A percentile compares a stretch with the other conserved stretches of the same genome.
These are phyloP conservation scores for Aphelocoma californica DNA, from an alignment of 2,797 vertebrate species.

Conservation along the genomic window DNA sequence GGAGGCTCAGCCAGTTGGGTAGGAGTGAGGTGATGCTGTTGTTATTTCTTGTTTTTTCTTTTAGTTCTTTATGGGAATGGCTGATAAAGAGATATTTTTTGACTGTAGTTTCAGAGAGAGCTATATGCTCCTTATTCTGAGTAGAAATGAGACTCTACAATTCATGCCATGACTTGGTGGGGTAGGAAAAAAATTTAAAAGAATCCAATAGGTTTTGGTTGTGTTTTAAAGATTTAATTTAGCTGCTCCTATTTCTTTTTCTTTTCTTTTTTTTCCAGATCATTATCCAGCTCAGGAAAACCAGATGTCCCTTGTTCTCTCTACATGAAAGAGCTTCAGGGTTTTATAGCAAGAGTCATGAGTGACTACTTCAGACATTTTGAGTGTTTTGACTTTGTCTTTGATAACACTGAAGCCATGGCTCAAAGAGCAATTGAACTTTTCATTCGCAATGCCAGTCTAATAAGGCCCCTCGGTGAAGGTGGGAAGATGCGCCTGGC, in stretches of 20 bases:
- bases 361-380: constrained; percentile 92
- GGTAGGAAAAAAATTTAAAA: not conserved
- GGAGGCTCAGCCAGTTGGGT: not conserved
- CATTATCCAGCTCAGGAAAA: constrained; percentile 78
- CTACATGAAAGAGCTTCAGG: constrained; percentile 97
- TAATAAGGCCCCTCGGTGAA: constrained; percentile 90
- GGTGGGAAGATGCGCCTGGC: constrained; percentile 95
- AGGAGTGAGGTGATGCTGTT: not conserved
- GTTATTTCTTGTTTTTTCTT: not conserved
- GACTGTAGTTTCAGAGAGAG: not conserved
- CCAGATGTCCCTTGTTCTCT: constrained; percentile 92
- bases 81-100: not conserved
- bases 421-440: constrained; percentile 90
- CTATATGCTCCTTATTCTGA: not conserved
- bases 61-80: not conserved
- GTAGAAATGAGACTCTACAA: not conserved
- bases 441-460: constrained; percentile 89
- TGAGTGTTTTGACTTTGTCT: constrained; percentile 92
- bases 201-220: not conserved
- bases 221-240: constrained; percentile 26
- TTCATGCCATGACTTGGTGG: not conserved
- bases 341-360: constrained; percentile 92
- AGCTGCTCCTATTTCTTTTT: not conserved
- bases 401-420: constrained; percentile 88
- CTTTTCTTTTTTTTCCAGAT: constrained; percentile 69